Evolutionary conservation across 2,113 vertebrate genomes (phyloP).

Genomic region (Thunnus maccoyii): DNA sequence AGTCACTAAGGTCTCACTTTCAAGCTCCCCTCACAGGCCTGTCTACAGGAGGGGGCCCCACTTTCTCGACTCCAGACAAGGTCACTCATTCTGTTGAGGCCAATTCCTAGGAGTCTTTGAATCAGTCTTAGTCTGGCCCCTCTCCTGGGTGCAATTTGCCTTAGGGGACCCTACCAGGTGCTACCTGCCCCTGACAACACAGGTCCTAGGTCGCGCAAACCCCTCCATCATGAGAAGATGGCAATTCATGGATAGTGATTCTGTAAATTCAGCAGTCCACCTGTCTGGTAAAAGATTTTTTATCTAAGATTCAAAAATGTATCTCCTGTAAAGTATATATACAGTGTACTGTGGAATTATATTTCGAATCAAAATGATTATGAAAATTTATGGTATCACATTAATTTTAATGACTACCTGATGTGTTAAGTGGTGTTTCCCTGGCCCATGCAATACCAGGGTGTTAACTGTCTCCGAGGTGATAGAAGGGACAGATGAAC

Average conservation of each 20-base stretch:
- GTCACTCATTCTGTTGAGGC: conserved; percentile 27
- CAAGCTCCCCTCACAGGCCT: neutral
- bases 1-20: neutral
- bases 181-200: conserved; percentile 12
- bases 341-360: neutral
- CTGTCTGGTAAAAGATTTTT: neutral
- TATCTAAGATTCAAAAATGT: neutral
- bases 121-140: conserved; percentile 4
- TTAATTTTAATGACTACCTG: neutral
- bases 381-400: neutral
- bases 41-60: neutral
- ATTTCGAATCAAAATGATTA: neutral
- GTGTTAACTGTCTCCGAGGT: conserved; percentile 54
- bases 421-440: neutral
- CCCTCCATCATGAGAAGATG: neutral
- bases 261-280: neutral
- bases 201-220: conserved; percentile 8
- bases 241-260: neutral
- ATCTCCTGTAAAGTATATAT: neutral
- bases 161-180: neutral
- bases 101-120: conserved; percentile 18
- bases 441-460: neutral
- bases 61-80: conserved; percentile 38
- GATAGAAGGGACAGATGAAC: conserved; percentile 61
- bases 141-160: conserved; percentile 13